Evolutionary conservation across 2,888 invertebrate genomes (phyloP), one percentile per base, ranked within the genome.

Genomic region (Ophion costatus): DNA sequence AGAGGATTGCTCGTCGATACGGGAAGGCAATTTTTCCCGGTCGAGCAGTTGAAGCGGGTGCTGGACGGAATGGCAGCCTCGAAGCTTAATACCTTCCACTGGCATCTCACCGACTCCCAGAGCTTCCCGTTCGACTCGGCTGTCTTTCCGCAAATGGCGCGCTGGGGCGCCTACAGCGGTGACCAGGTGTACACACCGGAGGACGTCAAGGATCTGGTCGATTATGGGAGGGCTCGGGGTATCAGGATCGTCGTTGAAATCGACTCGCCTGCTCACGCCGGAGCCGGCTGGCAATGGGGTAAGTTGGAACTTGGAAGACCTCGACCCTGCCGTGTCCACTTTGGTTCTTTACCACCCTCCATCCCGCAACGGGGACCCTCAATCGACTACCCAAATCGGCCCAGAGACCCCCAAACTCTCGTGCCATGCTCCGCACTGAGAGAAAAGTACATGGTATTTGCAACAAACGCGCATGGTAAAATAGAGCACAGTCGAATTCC

Each of bases 31-130:
- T 99, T 96, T 93, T 96, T 99, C 91, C 96, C 97, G 0, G 94
- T 97, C 2, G 95, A 95, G 11, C 95, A 96, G 74, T 95, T 97
- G 59, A 95, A 96, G 89, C 95, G 96, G 14, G 96, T 97, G 11
- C 94, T 99, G 90, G 96, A 97, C 83, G 98, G 97, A 2, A 98
- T 99, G 98, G 96, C 97, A 0, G 96, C 97, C 67, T 96, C 96
- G 89, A 99, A 99, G 94, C 93, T 98, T 87, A 99, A 99, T 94
- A 97, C 98, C 2, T 97, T 99, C 91, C 98, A 99, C 91, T 98
- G 98, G 98, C 97, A 98, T 91, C 95, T 97, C 45, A 96, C 96
- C 6, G 99, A 99, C 93, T 98, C 98, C 17, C 98, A 98, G 93
- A 98, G 98, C 88, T 98, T 98, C 94, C 98, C 99, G 0, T 96